Evolutionary conservation across 2,797 vertebrate species (phyloP).

Genomic region (Mus minutoides): DNA sequence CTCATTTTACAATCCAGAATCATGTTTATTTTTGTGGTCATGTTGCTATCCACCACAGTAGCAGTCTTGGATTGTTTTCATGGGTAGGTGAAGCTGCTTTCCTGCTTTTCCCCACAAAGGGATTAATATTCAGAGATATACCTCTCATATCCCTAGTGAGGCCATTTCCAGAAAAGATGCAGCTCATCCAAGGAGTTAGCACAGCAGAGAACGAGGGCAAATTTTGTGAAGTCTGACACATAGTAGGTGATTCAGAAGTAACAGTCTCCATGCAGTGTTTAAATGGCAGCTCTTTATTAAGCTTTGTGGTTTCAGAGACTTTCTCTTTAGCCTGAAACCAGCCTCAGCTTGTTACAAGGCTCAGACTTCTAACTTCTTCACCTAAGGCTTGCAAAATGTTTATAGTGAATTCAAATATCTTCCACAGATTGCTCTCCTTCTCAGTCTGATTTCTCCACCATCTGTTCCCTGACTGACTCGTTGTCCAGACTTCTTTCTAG

Average conservation of each 20-base stretch:
- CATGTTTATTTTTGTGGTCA: neutral
- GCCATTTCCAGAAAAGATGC: conserved; percentile 24
- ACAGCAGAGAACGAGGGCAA: neutral
- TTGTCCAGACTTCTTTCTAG: conserved; percentile 86
- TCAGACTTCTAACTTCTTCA: conserved; percentile 78
- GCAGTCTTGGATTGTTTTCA: neutral
- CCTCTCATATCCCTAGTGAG: neutral
- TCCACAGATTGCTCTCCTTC: conserved; percentile 85
- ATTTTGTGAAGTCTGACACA: neutral
- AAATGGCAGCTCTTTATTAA: conserved; percentile 23
- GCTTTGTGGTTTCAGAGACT: conserved; percentile 72
- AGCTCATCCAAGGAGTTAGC: neutral
- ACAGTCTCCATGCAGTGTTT: neutral
- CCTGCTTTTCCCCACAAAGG: conserved; percentile 38
- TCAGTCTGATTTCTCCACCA: conserved; percentile 87
- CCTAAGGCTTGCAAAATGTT: conserved; percentile 82
- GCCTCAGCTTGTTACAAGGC: conserved; percentile 70
- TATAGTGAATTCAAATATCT: conserved; percentile 86
- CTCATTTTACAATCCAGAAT: neutral
- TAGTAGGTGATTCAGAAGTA: conserved; percentile 48
- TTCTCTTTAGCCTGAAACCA: conserved; percentile 33
- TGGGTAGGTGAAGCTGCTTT: conserved; percentile 10
- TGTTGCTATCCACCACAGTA: neutral
- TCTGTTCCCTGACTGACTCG: conserved; percentile 87
- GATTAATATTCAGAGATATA: neutral